Evolutionary conservation across 1,140 invertebrate genomes (phyloP).

Genomic region (Orussus abietinus): DNA sequence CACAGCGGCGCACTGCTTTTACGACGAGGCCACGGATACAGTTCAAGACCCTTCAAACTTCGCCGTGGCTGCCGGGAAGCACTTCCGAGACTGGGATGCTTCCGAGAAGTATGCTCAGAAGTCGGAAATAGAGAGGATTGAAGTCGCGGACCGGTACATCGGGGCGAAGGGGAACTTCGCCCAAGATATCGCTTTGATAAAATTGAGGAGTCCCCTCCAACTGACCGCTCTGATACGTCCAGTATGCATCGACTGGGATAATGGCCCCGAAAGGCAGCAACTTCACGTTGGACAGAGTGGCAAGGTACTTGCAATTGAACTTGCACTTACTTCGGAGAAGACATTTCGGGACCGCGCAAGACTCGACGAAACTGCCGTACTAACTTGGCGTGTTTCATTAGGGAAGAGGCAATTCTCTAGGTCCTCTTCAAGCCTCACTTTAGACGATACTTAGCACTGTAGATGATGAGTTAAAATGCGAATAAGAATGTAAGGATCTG

Average conservation of each 20-base stretch:
- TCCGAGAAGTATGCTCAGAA: slow-evolving; percentile 38
- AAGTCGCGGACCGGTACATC: slow-evolving; percentile 17
- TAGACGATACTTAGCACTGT: no score
- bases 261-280: slow-evolving; percentile 40
- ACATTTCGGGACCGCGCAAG: no score
- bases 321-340: no score
- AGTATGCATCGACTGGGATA: slow-evolving; percentile 49
- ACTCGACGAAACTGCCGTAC: no score
- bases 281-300: slow-evolving; percentile 25
- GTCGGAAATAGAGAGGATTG: slow-evolving; percentile 30
- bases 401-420: no score
- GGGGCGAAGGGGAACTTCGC: slow-evolving; percentile 37
- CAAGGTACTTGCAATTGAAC: slow-evolving; percentile 13
- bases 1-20: slow-evolving; percentile 54
- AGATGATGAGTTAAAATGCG: no score
- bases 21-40: slow-evolving; percentile 31
- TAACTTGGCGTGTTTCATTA: no score
- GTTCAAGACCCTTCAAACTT: slow-evolving; percentile 24
- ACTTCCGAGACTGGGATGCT: slow-evolving; percentile 34
- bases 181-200: slow-evolving; percentile 37
- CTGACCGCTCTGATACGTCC: slow-evolving; percentile 39
- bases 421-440: no score
- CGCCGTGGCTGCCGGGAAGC: slow-evolving; percentile 45
- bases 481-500: no score
- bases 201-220: slow-evolving; percentile 33